phyloP scores from a whole-genome alignment of 37 sponge, comb jelly and placozoan species.

The Ephydatia muelleri region DNA sequence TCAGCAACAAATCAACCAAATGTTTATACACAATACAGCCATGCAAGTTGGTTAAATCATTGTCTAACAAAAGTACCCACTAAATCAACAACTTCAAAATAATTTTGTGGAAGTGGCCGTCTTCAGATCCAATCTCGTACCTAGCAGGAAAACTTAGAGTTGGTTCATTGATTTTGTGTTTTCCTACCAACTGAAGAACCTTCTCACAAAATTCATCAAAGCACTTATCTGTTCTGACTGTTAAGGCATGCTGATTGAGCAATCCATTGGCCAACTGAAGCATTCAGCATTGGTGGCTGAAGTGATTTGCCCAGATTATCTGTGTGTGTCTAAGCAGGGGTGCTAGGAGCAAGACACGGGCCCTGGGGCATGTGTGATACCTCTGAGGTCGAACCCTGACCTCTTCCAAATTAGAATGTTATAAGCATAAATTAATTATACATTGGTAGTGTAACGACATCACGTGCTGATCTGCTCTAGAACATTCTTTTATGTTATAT shows the following conservation, averaged over 20 bases:
- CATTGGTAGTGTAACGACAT: no score
- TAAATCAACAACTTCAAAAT: conserved; percentile 42
- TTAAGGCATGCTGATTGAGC: conserved; percentile 30
- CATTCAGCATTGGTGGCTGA: conserved; percentile 35
- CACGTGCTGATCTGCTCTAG: no score
- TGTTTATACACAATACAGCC: conserved; percentile 6
- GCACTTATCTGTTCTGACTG: conserved; percentile 19
- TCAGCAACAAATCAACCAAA: conserved; percentile 19
- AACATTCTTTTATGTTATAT: no score
- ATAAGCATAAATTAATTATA: no score
- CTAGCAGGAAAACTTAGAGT: conserved; percentile 24
- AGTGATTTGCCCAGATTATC: conserved; percentile 45
- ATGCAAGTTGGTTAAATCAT: conserved; percentile 31
- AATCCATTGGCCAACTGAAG: conserved; percentile 26
- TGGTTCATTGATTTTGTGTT: conserved; percentile 7
- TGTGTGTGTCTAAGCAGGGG: no score
- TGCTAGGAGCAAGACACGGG: no score
- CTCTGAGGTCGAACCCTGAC: no score
- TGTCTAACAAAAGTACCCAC: background rate
- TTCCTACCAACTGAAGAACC: background rate
- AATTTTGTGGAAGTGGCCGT: no score
- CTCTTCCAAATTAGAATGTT: no score
- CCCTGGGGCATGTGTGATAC: no score
- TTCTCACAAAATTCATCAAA: conserved; percentile 44
- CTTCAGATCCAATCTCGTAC: conserved; percentile 26